Base-by-base conservation (phyloP, 2,888 invertebrate species). In the Acleris literana region DNA sequence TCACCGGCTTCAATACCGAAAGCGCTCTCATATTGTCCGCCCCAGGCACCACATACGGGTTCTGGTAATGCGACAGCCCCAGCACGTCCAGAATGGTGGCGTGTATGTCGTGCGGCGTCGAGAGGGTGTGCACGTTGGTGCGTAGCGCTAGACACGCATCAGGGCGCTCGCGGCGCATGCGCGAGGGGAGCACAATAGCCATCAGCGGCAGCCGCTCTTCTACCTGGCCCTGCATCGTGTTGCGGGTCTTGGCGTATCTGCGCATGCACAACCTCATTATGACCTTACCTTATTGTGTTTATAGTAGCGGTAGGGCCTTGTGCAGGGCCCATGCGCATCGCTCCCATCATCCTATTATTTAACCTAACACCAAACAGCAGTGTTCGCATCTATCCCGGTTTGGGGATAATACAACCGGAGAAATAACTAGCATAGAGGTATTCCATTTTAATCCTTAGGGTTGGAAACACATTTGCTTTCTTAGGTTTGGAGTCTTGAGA, bases 131-230 rank as follows among this genome's bases (percentile, higher is more conserved):
- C 0, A 94, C 88, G 80, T 98, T 98, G 1, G 81, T 86, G 44
- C 93, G 80, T 70, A 96, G 93, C 72, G 95, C 95, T 0, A 84
- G 85, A 69, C 94, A 94, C 16, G 94, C 94, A 16, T 87, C 79
- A 0, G 95, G 95, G 74, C 96, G 94, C 9, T 89, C 84, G 11
- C 88, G 86, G 33, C 69, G 93, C 93, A 71, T 98, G 95, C 82
- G 94, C 94, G 94, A 87, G 0, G 98, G 98, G 75, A 98, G 94
- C 0, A 94, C 88, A 61, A 98, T 94, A 0, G 96, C 95, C 84
- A 98, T 97, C 75, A 97, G 96, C 0, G 99, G 99, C 66, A 98
- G 82, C 1, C 99, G 94, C 81, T 99, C 98, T 78, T 99, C 99
- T 64, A 97, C 94, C 84, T 98, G 97, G 0, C 98, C 99, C 84